phyloP scores from a whole-genome alignment of 2,797 vertebrate genomes.

The Manis pentadactyla region DNA sequence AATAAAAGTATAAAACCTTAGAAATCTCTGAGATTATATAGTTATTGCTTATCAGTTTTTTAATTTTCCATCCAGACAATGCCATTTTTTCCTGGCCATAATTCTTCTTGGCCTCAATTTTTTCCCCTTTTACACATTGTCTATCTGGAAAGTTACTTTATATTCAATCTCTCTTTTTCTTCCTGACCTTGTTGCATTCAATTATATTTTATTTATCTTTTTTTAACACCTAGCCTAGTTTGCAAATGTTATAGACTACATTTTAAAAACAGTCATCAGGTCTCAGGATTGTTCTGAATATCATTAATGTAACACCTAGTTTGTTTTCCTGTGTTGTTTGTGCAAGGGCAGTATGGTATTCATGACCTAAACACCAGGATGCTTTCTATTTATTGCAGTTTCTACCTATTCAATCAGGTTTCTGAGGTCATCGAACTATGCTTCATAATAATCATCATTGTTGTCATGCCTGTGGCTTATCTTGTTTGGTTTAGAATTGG shows the following conservation, averaged over 20 bases:
- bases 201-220: neutral
- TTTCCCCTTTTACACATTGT: neutral
- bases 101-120: neutral
- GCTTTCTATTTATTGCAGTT: neutral
- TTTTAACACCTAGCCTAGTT: neutral
- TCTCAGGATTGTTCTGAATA: neutral
- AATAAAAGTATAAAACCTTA: neutral
- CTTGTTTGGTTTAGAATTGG: neutral
- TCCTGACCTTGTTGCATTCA: neutral
- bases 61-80: neutral
- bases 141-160: neutral
- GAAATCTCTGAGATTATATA: neutral
- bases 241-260: neutral
- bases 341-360: neutral
- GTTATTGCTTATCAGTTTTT: neutral
- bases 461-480: neutral
- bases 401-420: neutral
- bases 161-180: conserved; percentile 11
- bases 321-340: neutral
- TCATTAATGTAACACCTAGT: neutral
- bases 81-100: neutral
- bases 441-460: neutral
- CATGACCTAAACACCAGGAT: neutral
- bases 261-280: neutral
- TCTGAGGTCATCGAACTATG: neutral